Evolutionary conservation across 1,140 invertebrate species (phyloP), one percentile per base, ranked within the genome.

Genomic region (Ceratoteleas bidentatus): DNA sequence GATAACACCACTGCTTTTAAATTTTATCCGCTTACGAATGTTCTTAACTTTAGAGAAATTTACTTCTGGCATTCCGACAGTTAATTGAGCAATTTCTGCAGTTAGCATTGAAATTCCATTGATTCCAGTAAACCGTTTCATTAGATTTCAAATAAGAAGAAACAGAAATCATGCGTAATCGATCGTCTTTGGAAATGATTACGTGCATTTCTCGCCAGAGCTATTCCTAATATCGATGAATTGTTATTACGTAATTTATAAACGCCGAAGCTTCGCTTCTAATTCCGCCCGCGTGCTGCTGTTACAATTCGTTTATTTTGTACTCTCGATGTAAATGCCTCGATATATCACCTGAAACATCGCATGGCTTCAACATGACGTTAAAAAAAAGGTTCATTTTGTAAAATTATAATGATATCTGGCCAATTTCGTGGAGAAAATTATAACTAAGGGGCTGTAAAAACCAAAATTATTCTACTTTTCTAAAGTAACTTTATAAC

Each of bases 11-110:
- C 24, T 4, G 24, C 13, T 47, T 47, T 45, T 34, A 24, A 45
- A 72, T 53, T 53, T 53, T 36, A 32, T n/a, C 38, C 10, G 10
- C 50, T 64, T 56, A 65, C 57, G 34, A 52, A 15, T 57, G 47
- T 73, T 58, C 47, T 76, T 76, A 60, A 56, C 45, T 77, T 49
- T 50, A 10, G 33, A 62, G 58, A 64, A 78, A 78, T 78, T 57
- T 65, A 78, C 58, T 70, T 64, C 58, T 65, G 34, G 50, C 74
- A 77, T 78, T 70, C 74, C 65, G 36, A 11, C 45, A 70, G 74
- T 78, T 78, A 70, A 78, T 78, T 78, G 65, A 70, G 60, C 57
- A 64, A 78, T 64, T 78, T 78, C 65, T 70, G 65, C 14, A 78
- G 64, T 64, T 78, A 64, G 34, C 47, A 58, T 70, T 52, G 65